Evolutionary conservation across 92 coral and sea anemone species (phyloP), one percentile per base, ranked within the genome.

Genomic region (Phymanthus crucifer): DNA sequence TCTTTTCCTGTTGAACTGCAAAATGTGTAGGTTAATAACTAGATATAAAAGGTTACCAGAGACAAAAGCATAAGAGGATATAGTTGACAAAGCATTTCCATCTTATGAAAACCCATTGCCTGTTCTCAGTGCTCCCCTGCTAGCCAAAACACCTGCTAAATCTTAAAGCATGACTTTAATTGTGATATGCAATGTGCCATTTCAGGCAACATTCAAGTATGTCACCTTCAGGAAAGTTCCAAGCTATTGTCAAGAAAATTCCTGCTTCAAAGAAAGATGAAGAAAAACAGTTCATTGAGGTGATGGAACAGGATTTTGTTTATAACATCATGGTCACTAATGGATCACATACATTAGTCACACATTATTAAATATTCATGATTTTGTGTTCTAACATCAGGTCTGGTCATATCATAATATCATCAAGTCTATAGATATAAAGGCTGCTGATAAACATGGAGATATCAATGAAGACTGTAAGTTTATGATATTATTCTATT

Each of bases 221-320:
- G 40, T 95, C 99, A 66, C 88, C 86, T 1, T 90, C 95, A 66
- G 93, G 92, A 19, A 73, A 78, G 34, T 54, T 88, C 29, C 91
- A 91, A 83, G 95, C 96, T n/a, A 77, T 93, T 35, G 75, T 95
- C 7, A 83, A 88, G 58, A 92, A 95, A 46, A 83, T 90, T 26
- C 89, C 97, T 72, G 89, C 76, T 4, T 71, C 80, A 35, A 89
- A 90, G 83, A 90, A 94, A 0, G 84, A 95, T 77, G 97, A 93
- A 14, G 96, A 93, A 72, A 95, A 91, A 36, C 99, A 95, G 73
- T 74, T 86, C 76, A 78, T 95, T 74, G 98, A 95, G 92, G 98
- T 94, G 46, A 32, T 0, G 21, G 12, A 26, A 18, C 2, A 69
- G 5, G 16, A 69, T 61, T 61, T 23, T 61, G 68, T 31, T n/a